Conservation (phyloP, 2,888 invertebrate species). For the Caenorhabditis panamensis region DNA sequence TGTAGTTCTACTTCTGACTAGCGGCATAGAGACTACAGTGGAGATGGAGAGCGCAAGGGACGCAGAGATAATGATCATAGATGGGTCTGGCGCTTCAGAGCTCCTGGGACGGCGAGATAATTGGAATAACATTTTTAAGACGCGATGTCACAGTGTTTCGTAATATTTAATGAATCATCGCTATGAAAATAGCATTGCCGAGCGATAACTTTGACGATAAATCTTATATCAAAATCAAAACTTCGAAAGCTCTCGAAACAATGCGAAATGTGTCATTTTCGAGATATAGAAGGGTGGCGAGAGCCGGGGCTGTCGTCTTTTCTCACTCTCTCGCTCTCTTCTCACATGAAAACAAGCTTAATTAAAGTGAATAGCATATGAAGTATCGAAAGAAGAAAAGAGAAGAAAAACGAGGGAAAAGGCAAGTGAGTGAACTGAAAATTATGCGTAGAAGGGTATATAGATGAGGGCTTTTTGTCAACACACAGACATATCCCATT, state of each 20-base stretch:
- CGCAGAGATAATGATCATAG: neutral
- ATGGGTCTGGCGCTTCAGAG: neutral
- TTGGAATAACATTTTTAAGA: neutral
- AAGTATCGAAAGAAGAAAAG: slow-evolving; percentile 15
- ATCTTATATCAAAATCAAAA: no score
- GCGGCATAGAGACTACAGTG: neutral
- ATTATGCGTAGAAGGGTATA: slow-evolving; percentile 14
- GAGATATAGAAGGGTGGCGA: neutral
- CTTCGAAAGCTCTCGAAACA: neutral
- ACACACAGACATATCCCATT: slow-evolving; percentile 3
- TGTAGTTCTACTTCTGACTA: neutral
- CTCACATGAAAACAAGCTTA: slow-evolving; percentile 40
- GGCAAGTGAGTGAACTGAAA: slow-evolving; percentile 17
- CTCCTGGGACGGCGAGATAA: neutral
- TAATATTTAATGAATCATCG: neutral
- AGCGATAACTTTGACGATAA: no score
- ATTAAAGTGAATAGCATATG: slow-evolving; percentile 39
- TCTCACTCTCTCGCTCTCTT: slow-evolving; percentile 12
- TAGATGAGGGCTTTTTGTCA: slow-evolving; percentile 17
- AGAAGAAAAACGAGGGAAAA: slow-evolving; percentile 19
- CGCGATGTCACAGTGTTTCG: neutral
- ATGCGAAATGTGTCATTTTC: slow-evolving; percentile 7
- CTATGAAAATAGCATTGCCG: no score
- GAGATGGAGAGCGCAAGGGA: neutral
- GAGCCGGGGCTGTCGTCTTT: slow-evolving; percentile 4